These are phyloP conservation scores for Oceanites oceanicus DNA, from an alignment of 2,113 vertebrate species.

Conservation along the genomic window DNA sequence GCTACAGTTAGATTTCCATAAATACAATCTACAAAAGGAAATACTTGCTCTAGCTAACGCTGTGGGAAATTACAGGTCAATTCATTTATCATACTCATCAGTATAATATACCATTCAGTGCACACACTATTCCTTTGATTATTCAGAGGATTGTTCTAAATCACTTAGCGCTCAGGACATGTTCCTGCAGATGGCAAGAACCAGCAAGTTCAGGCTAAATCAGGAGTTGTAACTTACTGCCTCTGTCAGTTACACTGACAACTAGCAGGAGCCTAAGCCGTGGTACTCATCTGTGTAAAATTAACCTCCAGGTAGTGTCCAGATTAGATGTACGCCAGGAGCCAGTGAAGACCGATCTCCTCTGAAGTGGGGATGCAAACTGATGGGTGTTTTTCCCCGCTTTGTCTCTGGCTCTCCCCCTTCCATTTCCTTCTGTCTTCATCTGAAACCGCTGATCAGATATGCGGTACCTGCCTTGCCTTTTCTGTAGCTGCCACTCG, in stretches of 20 bases:
- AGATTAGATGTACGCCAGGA: not conserved
- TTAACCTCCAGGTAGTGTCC: not conserved
- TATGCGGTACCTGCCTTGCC: not conserved
- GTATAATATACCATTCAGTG: not conserved
- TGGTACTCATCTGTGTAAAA: not conserved
- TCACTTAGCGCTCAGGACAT: not conserved
- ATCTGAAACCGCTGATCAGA: not conserved
- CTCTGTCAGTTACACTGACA: not conserved
- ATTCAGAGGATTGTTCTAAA: conserved; percentile 17
- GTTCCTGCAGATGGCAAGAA: not conserved
- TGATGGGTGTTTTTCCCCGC: not conserved
- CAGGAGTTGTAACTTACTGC: not conserved
- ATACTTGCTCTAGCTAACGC: not conserved
- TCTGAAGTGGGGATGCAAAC: not conserved
- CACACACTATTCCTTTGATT: conserved; percentile 3
- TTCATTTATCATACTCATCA: conserved; percentile 16
- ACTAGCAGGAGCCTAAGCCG: not conserved
- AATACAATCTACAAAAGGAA: conserved; percentile 46
- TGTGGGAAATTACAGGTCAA: conserved; percentile 1
- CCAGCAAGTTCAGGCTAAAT: not conserved
- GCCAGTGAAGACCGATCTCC: not conserved
- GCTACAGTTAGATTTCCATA: conserved; percentile 1
- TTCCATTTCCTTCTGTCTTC: not conserved
- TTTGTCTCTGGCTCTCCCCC: not conserved
- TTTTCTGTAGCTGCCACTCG: not conserved